A percentile compares a stretch with the other conserved stretches of the same genome.
Evolutionary conservation across 2,888 invertebrate species (phyloP).

Genomic region (Xanthia icteritia): DNA sequence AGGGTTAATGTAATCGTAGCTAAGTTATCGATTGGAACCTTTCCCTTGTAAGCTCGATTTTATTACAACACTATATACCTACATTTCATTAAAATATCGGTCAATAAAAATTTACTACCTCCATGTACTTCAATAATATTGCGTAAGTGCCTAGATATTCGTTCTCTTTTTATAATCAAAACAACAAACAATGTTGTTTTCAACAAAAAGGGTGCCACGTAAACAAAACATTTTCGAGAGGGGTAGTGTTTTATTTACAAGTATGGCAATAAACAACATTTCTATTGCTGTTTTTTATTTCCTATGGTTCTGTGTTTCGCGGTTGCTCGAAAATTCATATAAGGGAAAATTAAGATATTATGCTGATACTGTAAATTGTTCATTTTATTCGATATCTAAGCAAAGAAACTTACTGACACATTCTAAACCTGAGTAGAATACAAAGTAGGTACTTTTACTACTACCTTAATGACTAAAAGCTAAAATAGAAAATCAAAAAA

Average conservation of each 20-base stretch:
- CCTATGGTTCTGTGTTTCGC: constrained; percentile 54
- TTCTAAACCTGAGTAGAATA: neutral
- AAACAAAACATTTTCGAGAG: constrained; percentile 65
- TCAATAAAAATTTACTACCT: constrained; percentile 3
- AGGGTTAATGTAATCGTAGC: neutral
- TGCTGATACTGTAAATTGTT: no score
- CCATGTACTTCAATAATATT: constrained; percentile 8
- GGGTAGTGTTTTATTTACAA: constrained; percentile 33
- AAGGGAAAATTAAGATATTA: neutral
- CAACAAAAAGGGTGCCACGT: constrained; percentile 46
- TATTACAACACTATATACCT: constrained; percentile 2
- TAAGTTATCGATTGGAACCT: constrained; percentile 12
- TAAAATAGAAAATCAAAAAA: no score
- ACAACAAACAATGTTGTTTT: constrained; percentile 60
- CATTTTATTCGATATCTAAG: neutral
- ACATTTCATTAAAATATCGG: constrained; percentile 6
- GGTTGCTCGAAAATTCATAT: constrained; percentile 40
- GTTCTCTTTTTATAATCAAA: constrained; percentile 46
- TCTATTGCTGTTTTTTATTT: constrained; percentile 34
- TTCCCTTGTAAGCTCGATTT: constrained; percentile 2
- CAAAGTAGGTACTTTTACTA: neutral
- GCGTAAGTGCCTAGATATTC: constrained; percentile 13
- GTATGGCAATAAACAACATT: constrained; percentile 43
- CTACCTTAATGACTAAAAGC: no score
- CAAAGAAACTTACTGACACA: neutral